These are phyloP conservation scores for Orthonyx spaldingii DNA, from an alignment of 2,113 vertebrate genomes.

Conservation along the genomic window DNA sequence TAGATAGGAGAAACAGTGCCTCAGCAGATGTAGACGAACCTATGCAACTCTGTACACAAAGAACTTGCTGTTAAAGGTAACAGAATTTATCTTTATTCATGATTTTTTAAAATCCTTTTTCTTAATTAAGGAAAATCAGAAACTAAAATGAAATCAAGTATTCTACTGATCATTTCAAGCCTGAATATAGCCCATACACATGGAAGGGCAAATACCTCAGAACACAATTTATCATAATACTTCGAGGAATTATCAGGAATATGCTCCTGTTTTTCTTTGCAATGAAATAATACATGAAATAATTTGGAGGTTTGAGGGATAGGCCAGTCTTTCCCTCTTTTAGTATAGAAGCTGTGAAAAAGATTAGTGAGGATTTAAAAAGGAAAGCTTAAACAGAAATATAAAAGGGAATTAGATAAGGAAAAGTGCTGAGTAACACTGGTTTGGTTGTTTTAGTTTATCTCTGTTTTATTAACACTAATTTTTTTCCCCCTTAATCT, in stretches of 20 bases:
- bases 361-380: neutral
- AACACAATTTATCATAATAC: neutral
- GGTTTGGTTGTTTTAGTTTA: neutral
- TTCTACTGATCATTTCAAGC: neutral
- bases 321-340: neutral
- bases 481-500: neutral
- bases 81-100: neutral
- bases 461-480: neutral
- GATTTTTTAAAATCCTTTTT: rapidly evolving
- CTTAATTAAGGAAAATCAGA: neutral
- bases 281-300: neutral
- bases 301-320: neutral
- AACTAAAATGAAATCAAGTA: neutral
- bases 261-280: neutral
- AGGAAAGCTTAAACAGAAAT: neutral
- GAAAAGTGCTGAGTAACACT: neutral
- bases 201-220: neutral
- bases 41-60: neutral
- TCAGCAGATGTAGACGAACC: neutral
- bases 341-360: neutral
- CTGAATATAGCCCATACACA: neutral
- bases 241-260: neutral
- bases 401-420: neutral
- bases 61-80: neutral
- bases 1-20: neutral